Base-by-base conservation (phyloP, 2,113 vertebrate species). In the Oreocharis arfaki region DNA sequence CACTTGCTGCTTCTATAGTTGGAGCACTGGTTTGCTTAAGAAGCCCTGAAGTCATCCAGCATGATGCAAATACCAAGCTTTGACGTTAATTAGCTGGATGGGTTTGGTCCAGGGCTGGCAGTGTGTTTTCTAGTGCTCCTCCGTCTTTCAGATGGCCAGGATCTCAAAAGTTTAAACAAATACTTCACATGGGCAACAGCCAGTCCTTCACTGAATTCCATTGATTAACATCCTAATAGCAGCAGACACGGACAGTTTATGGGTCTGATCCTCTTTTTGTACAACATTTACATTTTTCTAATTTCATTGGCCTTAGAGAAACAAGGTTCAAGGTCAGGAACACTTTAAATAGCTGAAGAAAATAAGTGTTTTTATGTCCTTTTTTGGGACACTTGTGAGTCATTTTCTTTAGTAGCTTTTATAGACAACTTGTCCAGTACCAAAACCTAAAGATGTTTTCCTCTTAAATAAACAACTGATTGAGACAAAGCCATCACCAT, bases 201-300 rank as follows among this genome's bases (percentile, higher is more conserved):
- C 27, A 46, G 42, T 50, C 76, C 55, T 81, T 50, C 30, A 39
- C 7, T 37, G 21, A 77, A 63, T 64, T 74, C 71, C 83, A 78
- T 0, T 59, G 69, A 92, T 55, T 52, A 67, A 84, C 19, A 10
- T 52, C 52, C 64, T 90, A 76, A 65, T 7, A 80, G 28, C 42
- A 86, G 42, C 26, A 76, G 71, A 27, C 68, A 88, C 0, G 3
- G 55, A 86, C 41, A 88, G 71, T 93, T 95, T 94, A 77, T 67
- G 64, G 59, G 11, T 77, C 71, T 86, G 83, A 86, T 87, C 30
- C 35, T 84, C 71, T 63, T 73, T 85, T 46, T 83, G 47, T 63
- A 86, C 46, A 95, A 94, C 68, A 89, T 89, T 78, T 90, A 96
- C 75, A 94, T 92, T 94, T 81, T 91, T 93, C 85, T 80, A 35